Percentiles rank a stretch among this genome's conserved stretches.
Evolutionary conservation across 2,888 invertebrate genomes (phyloP).

Genomic region (Lochmaea crataegi): DNA sequence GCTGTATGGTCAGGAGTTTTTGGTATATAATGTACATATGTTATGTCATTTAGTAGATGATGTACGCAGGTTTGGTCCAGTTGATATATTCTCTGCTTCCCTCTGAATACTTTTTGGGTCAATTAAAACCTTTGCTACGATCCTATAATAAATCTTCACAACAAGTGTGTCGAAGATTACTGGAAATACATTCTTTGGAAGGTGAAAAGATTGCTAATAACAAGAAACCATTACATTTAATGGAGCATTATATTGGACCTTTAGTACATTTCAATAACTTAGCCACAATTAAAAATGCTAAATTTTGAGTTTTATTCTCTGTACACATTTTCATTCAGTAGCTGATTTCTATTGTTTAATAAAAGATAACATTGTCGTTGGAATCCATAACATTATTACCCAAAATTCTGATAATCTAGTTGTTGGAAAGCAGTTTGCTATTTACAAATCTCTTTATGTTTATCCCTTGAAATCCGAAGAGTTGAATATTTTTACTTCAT

Average conservation of each 20-base stretch:
- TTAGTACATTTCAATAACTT: constrained; percentile 1
- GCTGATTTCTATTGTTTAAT: constrained; percentile 5
- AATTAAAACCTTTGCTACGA: constrained; percentile 9
- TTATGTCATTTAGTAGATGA: constrained; percentile 14
- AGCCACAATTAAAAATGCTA: constrained; percentile 5
- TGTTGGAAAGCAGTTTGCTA: constrained; percentile 13
- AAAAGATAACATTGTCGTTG: constrained; percentile 6
- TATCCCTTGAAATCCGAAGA: constrained; percentile 9
- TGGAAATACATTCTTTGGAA: not conserved
- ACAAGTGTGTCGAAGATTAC: no score
- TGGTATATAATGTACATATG: constrained; percentile 14
- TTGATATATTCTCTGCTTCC: constrained; percentile 6
- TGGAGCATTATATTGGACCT: constrained; percentile 15
- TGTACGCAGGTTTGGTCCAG: constrained; percentile 11
- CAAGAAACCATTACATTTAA: constrained; percentile 3
- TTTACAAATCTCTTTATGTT: constrained; percentile 9
- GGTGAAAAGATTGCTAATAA: not conserved
- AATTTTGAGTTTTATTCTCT: not conserved
- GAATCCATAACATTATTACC: constrained; percentile 8
- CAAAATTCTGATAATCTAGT: constrained; percentile 1
- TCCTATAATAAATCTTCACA: constrained; percentile 11
- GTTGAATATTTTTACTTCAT: constrained; percentile 5
- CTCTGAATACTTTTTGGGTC: constrained; percentile 4
- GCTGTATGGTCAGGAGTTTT: constrained; percentile 18
- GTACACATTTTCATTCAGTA: not conserved